Evolutionary conservation across 2,113 vertebrate species (phyloP), one percentile per base, ranked within the genome.

Genomic region (Brachionichthys hirsutus): DNA sequence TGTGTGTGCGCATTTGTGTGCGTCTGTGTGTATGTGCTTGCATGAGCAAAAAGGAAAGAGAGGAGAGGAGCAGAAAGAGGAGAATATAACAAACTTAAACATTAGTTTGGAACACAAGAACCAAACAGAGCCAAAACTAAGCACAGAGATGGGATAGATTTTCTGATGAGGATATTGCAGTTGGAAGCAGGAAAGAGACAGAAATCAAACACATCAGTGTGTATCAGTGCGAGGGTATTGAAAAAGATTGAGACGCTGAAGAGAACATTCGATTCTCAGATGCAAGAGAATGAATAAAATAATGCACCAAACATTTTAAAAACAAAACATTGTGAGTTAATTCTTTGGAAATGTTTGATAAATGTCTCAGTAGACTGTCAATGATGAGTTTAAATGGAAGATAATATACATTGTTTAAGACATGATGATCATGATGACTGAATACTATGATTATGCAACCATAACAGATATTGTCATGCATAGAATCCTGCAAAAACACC

Each of bases 381-480:
- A 66, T 24, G 70, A 36, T 59, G 36, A 59, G n/a, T n/a, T n/a
- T n/a, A n/a, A n/a, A n/a, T n/a, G n/a, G n/a, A 5, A 38, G 36
- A 76, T 69, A 35, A 74, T 65, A 69, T 52, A 60, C 49, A 50
- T 52, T 7, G 34, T 50, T 62, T 78, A 68, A 70, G 51, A 54
- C 3, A 14, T 52, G 64, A 15, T 51, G 67, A 30, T 54, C 42
- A 54, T 22, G 20, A 30, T 48, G 13, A 62, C 48, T 30, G 6
- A 30, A 3, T 30, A 30, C 24, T 30, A 30, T 30, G 3, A 30
- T 30, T 6, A 30, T 30, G 24, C 24, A 75, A 66, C 60, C 70
- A 14, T 53, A 9, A 44, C 11, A 42, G 1, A 63, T 35, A 22
- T 17, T 9, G 24, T 30, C 3, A 3, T 30, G 24, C 24, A 30